Conservation (phyloP, 2,888 invertebrate species). For the Ganaspis brasiliensis region DNA sequence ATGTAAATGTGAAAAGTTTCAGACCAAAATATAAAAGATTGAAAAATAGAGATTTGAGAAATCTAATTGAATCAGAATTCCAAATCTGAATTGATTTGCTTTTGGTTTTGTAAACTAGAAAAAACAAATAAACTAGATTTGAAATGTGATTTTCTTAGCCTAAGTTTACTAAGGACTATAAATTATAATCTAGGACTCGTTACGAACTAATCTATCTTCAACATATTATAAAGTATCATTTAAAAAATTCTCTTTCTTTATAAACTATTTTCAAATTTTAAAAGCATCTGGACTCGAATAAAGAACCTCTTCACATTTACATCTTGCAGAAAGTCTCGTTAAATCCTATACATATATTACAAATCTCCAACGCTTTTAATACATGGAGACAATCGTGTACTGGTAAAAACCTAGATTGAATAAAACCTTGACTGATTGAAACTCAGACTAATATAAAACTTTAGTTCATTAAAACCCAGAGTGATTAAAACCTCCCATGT, state of each 20-base stretch:
- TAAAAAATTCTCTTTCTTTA: slow-evolving; percentile 1
- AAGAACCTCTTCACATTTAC: slow-evolving; percentile 24
- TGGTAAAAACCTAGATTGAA: no score
- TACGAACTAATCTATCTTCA: no score
- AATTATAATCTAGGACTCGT: no score
- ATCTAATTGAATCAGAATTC: background rate
- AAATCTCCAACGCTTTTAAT: slow-evolving; percentile 6
- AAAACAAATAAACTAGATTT: no score
- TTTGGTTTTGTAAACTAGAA: no score
- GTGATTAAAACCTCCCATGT: no score
- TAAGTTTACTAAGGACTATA: no score
- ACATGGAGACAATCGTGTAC: background rate
- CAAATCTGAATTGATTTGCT: no score
- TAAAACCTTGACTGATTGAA: no score
- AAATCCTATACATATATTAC: slow-evolving; percentile 34
- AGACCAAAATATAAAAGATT: background rate
- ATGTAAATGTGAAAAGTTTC: slow-evolving; percentile 33
- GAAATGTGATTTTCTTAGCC: no score
- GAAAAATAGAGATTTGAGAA: background rate
- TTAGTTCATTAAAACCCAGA: no score
- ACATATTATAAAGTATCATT: background rate
- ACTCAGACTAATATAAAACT: no score
- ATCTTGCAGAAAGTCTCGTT: slow-evolving; percentile 4
- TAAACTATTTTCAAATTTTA: background rate
- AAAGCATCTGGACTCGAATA: background rate